phyloP scores from a whole-genome alignment of 2,888 invertebrate genomes.

The Apamea crenata region DNA sequence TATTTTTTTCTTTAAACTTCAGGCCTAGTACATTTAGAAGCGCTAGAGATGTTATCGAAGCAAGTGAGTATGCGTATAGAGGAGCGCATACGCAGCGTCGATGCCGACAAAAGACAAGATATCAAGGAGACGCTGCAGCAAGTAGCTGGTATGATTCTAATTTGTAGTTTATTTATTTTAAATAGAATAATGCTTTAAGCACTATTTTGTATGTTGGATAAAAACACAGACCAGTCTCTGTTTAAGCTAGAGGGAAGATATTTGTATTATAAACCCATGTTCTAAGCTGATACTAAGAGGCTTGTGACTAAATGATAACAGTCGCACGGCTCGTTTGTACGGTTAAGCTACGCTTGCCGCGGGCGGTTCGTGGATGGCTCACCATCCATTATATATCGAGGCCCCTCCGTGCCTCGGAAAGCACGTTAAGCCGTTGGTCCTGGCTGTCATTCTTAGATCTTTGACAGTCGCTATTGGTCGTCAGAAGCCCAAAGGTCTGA shows the following conservation, averaged over 20 bases:
- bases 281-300: no score
- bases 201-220: background rate
- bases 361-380: no score
- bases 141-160: slow-evolving; percentile 89
- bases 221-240: background rate
- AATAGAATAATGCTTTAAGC: background rate
- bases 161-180: background rate
- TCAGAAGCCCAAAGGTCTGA: background rate
- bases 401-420: no score
- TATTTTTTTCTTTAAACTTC: slow-evolving; percentile 44
- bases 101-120: slow-evolving; percentile 91
- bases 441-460: background rate
- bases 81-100: slow-evolving; percentile 90
- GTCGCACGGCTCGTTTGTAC: no score
- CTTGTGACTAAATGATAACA: no score
- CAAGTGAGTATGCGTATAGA: slow-evolving; percentile 94
- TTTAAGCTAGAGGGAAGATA: background rate
- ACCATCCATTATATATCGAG: no score
- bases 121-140: slow-evolving; percentile 94
- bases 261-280: background rate
- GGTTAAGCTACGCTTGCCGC: no score
- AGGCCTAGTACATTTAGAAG: slow-evolving; percentile 96
- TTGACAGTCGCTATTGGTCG: background rate
- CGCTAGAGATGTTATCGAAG: slow-evolving; percentile 96
- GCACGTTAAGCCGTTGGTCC: background rate